Percentiles rank a stretch among this genome's conserved stretches.
phyloP scores from a whole-genome alignment of 2,888 invertebrate genomes.

The Blastobasis adustella region DNA sequence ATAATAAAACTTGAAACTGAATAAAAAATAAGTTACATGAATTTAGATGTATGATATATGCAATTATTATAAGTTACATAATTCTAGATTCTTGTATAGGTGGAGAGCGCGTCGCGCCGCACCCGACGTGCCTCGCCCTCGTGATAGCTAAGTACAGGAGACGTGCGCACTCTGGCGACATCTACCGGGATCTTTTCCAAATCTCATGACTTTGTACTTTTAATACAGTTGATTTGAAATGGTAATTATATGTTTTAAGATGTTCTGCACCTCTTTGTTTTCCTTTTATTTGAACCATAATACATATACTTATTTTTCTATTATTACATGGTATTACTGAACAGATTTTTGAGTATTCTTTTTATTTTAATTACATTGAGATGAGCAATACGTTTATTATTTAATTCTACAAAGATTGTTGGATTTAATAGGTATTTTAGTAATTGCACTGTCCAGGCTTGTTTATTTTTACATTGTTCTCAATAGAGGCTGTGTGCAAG shows the following conservation, averaged over 20 bases:
- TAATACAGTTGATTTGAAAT: constrained; percentile 39
- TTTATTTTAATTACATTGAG: constrained; percentile 23
- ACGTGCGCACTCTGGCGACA: constrained; percentile 50
- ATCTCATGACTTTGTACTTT: constrained; percentile 51
- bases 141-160: constrained; percentile 65
- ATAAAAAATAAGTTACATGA: constrained; percentile 73
- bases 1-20: constrained; percentile 71
- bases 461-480: constrained; percentile 46
- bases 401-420: neutral
- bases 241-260: constrained; percentile 42
- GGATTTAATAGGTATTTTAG: too few relatives aligned
- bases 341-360: constrained; percentile 24
- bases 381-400: constrained; percentile 9
- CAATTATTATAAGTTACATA: constrained; percentile 71
- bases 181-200: constrained; percentile 45
- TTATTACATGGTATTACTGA: constrained; percentile 12
- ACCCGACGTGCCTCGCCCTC: constrained; percentile 51
- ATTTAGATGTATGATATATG: constrained; percentile 74
- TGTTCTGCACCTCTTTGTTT: constrained; percentile 40
- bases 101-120: constrained; percentile 29
- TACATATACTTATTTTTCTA: constrained; percentile 18
- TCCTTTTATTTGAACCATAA: constrained; percentile 17
- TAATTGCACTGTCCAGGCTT: constrained; percentile 22
- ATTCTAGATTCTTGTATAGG: constrained; percentile 68
- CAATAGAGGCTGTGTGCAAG: constrained; percentile 72